Base-by-base conservation (phyloP, 2,888 invertebrate genomes). In the Aporophyla lueneburgensis region DNA sequence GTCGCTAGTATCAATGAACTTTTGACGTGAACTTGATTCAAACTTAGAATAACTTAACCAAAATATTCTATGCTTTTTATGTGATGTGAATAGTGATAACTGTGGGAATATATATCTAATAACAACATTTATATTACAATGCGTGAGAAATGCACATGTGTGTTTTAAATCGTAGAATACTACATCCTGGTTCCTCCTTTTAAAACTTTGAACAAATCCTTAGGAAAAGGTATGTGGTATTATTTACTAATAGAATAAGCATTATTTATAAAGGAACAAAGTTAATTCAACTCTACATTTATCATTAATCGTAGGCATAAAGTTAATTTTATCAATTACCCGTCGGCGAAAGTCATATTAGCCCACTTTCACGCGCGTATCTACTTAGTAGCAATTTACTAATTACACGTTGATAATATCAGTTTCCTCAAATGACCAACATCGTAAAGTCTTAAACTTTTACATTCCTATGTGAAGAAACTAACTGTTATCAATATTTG, bases 11-110 rank as follows among this genome's bases (percentile, higher is more conserved):
- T 90, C 90, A 92, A 92, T 96, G 96, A 96, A 96, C 96, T 96
- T 96, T 96, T 96, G 96, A 96, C 96, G 95, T 96, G 95, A 96
- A 96, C 96, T 96, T 96, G 93, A 94, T 93, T 92, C 93, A 91
- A 95, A 95, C 94, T 95, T 94, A 90, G 92, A 94, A 93, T 93
- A 95, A 94, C 93, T 94, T 96, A 95, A 94, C 95, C 96, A 96
- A 96, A 96, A 95, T 96, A 96, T 85, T 92, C 93, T 95, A 91
- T 94, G 93, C 93, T 94, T 95, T 94, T 93, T 93, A 91, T 93
- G 93, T 93, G 93, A 93, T 94, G 89, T 93, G 94, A 93, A 93
- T 94, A 92, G 91, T 93, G 90, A 94, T 93, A 93, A 86, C 89
- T 91, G 93, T 94, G 93, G 79, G 93, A 95, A 92, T 89, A 89